Evolutionary conservation across 1,140 invertebrate species (phyloP).

Genomic region (Thalassaphorura encarpata): DNA sequence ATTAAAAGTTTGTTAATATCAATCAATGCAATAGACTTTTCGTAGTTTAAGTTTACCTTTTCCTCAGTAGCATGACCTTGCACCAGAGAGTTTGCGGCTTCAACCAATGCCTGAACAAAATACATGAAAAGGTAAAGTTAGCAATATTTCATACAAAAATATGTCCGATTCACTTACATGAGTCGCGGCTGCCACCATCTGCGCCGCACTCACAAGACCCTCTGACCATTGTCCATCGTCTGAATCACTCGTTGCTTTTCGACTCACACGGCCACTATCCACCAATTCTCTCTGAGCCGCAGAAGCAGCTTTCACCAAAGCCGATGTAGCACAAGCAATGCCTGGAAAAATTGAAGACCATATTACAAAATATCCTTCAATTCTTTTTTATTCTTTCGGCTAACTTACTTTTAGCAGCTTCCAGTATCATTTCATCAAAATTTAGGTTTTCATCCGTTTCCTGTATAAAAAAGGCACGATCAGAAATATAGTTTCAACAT

Average conservation of each 20-base stretch:
- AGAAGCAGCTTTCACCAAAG: conserved; percentile 89
- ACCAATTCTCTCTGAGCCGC: conserved; percentile 91
- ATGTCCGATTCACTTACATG: too few relatives aligned
- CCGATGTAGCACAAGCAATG: conserved; percentile 92
- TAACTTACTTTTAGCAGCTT: conserved; percentile 97
- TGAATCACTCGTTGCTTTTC: conserved; percentile 64
- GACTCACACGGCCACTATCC: conserved; percentile 64
- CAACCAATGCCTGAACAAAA: conserved; percentile 57
- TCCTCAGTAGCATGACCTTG: conserved; percentile 92
- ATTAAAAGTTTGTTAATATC: not conserved
- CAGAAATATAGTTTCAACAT: too few relatives aligned
- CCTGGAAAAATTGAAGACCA: not conserved
- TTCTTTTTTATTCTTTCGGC: not conserved
- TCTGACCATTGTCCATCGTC: conserved; percentile 99
- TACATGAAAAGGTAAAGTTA: conserved; percentile 19
- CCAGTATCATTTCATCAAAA: conserved; percentile 98
- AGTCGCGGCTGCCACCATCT: conserved; percentile 35
- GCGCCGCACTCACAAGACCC: conserved; percentile 89
- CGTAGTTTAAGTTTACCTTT: conserved; percentile 42
- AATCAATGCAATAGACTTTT: not conserved
- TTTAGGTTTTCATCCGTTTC: conserved; percentile 87
- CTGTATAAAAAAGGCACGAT: conserved; percentile 41
- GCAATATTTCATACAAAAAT: not conserved
- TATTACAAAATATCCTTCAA: not conserved
- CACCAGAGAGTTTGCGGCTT: conserved; percentile 92